A percentile compares a stretch with the other conserved stretches of the same genome.
phyloP scores from a whole-genome alignment of 2,113 vertebrate species.

The Cnemophilus loriae region DNA sequence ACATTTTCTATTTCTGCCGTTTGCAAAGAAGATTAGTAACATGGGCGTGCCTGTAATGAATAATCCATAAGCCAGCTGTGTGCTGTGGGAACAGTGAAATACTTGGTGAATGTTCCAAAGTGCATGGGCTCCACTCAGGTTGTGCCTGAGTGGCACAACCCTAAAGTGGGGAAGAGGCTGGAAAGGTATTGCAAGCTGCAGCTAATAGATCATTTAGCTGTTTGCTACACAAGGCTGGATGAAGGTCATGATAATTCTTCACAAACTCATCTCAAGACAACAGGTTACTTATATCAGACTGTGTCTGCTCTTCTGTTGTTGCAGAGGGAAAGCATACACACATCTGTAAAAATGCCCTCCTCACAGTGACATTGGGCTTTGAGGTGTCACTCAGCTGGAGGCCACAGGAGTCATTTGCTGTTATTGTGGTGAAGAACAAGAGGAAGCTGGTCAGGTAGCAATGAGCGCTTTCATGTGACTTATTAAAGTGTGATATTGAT shows the following conservation, averaged over 20 bases:
- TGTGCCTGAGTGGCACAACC: too few species aligned
- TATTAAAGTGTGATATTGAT: neutral
- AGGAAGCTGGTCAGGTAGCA: neutral
- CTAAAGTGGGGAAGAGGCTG: neutral
- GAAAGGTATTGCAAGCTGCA: neutral
- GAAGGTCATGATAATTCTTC: neutral
- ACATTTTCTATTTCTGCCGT: neutral
- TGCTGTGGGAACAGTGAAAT: neutral
- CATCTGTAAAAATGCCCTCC: neutral
- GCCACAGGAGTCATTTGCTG: neutral
- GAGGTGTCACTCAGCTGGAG: neutral
- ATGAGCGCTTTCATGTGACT: neutral
- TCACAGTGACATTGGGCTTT: neutral
- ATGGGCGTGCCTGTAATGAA: neutral
- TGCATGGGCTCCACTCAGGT: neutral
- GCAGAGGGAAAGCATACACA: neutral
- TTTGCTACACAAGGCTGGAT: neutral
- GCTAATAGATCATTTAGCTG: neutral
- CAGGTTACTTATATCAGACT: neutral
- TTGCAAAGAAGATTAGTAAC: neutral
- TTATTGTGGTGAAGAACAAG: neutral
- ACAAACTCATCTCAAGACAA: neutral
- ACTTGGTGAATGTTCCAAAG: neutral
- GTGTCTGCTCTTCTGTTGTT: neutral
- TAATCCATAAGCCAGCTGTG: neutral